Base-by-base conservation (phyloP, 2,113 vertebrate species). In the Crocuta crocuta region DNA sequence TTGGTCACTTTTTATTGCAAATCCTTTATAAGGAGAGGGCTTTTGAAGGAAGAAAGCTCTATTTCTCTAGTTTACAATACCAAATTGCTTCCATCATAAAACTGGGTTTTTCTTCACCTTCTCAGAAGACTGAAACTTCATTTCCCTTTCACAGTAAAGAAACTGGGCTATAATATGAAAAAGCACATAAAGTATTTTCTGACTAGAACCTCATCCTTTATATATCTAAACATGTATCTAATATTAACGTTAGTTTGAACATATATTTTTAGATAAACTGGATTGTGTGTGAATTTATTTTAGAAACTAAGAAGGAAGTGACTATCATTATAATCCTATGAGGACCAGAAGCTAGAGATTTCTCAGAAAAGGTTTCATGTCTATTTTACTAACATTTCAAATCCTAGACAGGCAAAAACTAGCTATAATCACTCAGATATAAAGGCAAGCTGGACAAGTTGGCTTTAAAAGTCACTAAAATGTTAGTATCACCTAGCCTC, bases 321-420 rank as follows among this genome's bases (percentile, higher is more conserved):
- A 84, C 68, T 11, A 76, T 76, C n/a, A 39, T 17, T 43, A 76
- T 26, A 91, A 71, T 15, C 24, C 70, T 71, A 39, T 39, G 23
- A 79, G 21, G 73, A 63, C 17, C 43, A n/a, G 76, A 63, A 93
- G 58, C 31, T 48, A 87, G n/a, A 93, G 90, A 35, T 90, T 90
- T 95, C 80, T 76, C 33, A 89, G 55, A 65, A 74, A 92, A 94
- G 19, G 31, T 45, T 83, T 82, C 63, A 31, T 26, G 39, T 50
- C 48, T 24, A 68, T 82, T 73, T 81, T 90, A 85, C 26, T 35
- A 90, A 90, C 45, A 92, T 85, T 96, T 97, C 68, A 87, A 95
- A 83, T 66, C 93, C 24, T 58, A 93, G 13, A 66, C 17, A 93
- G 55, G 70, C 7, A 80, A 71, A 61, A 92, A 92, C 23, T 79